Evolutionary conservation across 2,797 vertebrate species (phyloP), one percentile per base, ranked within the genome.

Genomic region (Hafferia zeledoni): DNA sequence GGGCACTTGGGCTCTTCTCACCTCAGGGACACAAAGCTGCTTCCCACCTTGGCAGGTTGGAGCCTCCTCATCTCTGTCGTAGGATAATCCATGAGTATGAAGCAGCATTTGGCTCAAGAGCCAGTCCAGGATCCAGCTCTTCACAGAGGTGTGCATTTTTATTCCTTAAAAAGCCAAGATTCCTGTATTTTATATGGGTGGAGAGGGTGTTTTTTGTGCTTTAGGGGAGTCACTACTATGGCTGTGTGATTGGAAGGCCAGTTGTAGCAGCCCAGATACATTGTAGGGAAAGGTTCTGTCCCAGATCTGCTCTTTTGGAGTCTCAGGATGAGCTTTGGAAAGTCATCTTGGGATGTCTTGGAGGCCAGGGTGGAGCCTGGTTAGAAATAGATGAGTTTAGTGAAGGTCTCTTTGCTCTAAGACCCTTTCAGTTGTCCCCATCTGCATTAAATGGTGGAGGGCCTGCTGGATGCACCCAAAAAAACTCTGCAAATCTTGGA

Each of bases 391-490:
- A 27, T 30, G 23, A 72, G 44, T 59, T 78, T 83, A 41, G 24
- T 7, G 28, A 47, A 13, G 2, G 8, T 39, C 55, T 89, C 57
- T 75, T 43, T 92, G 46, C 65, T 89, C 27, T 50, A 6, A 82
- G 27, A 63, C 81, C 61, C 37, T 84, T 53, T 49, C 65, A 83
- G 47, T 81, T 76, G 27, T 61, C 28, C 49, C 47, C 1, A 1
- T 74, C 61, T 75, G 61, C 46, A 47, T 59, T 55, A 81, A 81
- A 69, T 74, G 50, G 19, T 77, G 27, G 52, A 76, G 39, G 52
- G 41, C 61, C 82, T 81, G 52, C 78, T 92, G 75, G 44, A 78
- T 89, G 47, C 83, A 67, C 88, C 49, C 53, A 72, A 63, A 86
- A 86, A 79, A 53, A 1, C 10, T 9, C 37, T 59, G 79, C 2